These are phyloP conservation scores for Actinernus sp. DNA, from an alignment of 92 coral and sea anemone genomes.

Conservation along the genomic window DNA sequence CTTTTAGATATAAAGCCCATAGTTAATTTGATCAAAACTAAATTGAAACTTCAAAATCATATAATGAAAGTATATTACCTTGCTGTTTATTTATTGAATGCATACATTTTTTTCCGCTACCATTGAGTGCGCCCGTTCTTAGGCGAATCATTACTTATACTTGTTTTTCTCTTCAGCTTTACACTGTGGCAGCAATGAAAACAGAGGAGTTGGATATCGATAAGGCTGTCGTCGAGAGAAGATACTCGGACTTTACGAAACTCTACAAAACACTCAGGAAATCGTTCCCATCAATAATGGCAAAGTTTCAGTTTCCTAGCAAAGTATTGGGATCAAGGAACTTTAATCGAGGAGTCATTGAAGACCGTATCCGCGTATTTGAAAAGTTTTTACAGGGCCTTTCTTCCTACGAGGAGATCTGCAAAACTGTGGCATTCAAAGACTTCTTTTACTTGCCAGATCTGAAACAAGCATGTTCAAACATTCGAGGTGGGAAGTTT, in stretches of 20 bases:
- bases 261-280: slow-evolving; percentile 90
- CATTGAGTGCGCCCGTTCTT: too few species aligned
- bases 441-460: slow-evolving; percentile 90
- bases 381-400: slow-evolving; percentile 66
- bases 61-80: too few species aligned
- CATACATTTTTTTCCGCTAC: too few species aligned
- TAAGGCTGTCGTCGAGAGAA: slow-evolving; percentile 85
- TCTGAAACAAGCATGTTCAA: slow-evolving; percentile 76
- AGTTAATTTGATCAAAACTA: too few species aligned
- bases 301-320: slow-evolving; percentile 76
- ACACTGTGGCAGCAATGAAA: slow-evolving; percentile 77
- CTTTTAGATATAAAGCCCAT: too few species aligned
- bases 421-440: slow-evolving; percentile 72
- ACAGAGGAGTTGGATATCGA: slow-evolving; percentile 89
- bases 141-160: too few species aligned
- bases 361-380: slow-evolving; percentile 68
- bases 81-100: too few species aligned
- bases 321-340: slow-evolving; percentile 85
- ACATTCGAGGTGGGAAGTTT: slow-evolving; percentile 89
- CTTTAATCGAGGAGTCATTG: slow-evolving; percentile 66
- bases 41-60: too few species aligned
- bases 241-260: slow-evolving; percentile 89
- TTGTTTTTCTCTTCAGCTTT: slow-evolving; percentile 79
- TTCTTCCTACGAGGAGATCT: slow-evolving; percentile 54
- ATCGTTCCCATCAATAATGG: slow-evolving; percentile 71